Evolutionary conservation across 2,888 invertebrate genomes (phyloP), one percentile per base, ranked within the genome.

Genomic region (Drosophila rellima): DNA sequence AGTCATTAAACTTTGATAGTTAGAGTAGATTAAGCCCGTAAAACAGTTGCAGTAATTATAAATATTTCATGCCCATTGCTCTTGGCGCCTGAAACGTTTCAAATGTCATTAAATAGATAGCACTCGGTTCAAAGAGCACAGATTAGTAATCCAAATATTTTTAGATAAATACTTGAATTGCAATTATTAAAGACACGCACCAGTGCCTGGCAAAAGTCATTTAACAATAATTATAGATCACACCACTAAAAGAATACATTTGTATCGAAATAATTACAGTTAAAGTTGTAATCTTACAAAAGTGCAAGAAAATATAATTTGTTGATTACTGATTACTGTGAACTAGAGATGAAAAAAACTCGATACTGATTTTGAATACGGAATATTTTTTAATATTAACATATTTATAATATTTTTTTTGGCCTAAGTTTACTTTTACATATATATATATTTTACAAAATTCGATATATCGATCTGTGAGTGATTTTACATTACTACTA

Each of bases 171-270:
- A 26, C 6, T 20, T 2, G 1, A 23, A 44, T 45, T 35, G 35
- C 23, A 6, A 33, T 35, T 26, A 44, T 45, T 33, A 33, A 29
- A 48, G 31, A 17, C 26, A 63, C 42, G 83, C 71, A 6, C 29
- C 66, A 67, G 15, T 75, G 86, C 67, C 20, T 51, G 45, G 37
- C 52, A 50, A 67, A 66, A 65, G 13, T 44, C 61, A 69, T 56
- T 74, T 79, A 52, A 11, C 35, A 50, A 42, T 56, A 57, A 47
- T 60, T 55, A 70, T 65, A 59, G 26, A 26, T 1, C 7, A 26
- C 7, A 7, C 23, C 6, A 23, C 3, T 23, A 23, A 26, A 26
- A n/a, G 6, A 35, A 35, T 35, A 35, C n/a, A n/a, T 35, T 35
- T 35, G 6, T 6, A 35, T 35, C n/a, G 3, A 2, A 5, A 35